A percentile compares a stretch with the other conserved stretches of the same genome.
phyloP scores from a whole-genome alignment of 2,888 invertebrate species.

The Onchidella celtica region DNA sequence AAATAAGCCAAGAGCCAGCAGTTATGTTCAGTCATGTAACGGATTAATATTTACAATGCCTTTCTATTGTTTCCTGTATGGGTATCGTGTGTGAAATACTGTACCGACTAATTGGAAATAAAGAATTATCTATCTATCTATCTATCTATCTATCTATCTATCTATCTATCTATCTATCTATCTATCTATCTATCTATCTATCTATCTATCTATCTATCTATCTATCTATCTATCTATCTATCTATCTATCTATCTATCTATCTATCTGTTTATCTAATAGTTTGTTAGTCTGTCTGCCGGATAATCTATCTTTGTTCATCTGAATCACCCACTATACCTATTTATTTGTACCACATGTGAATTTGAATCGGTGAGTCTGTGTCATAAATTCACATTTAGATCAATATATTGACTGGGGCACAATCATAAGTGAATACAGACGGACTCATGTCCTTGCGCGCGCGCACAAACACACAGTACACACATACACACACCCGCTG shows the following conservation, averaged over 20 bases:
- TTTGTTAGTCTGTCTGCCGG: not conserved
- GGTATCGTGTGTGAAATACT: no score
- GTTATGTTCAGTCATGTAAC: no score
- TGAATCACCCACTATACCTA: not conserved
- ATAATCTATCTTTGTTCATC: no score
- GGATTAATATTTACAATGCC: no score
- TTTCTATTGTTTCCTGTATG: no score
- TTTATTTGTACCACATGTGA: not conserved
- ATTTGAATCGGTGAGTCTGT: not conserved
- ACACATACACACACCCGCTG: conserved; percentile 4
- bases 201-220: not conserved
- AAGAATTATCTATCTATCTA: not conserved
- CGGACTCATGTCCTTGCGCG: not conserved
- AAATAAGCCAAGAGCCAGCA: no score
- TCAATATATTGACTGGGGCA: no score
- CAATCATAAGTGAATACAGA: not conserved
- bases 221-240: not conserved
- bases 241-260: not conserved
- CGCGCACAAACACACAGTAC: conserved; percentile 8
- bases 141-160: not conserved
- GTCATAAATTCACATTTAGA: no score
- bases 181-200: not conserved
- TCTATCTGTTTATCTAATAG: not conserved
- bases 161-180: not conserved
- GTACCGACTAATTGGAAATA: no score